phyloP scores from a whole-genome alignment of 1,140 invertebrate genomes.

The Holcopasites calliopsidis region DNA sequence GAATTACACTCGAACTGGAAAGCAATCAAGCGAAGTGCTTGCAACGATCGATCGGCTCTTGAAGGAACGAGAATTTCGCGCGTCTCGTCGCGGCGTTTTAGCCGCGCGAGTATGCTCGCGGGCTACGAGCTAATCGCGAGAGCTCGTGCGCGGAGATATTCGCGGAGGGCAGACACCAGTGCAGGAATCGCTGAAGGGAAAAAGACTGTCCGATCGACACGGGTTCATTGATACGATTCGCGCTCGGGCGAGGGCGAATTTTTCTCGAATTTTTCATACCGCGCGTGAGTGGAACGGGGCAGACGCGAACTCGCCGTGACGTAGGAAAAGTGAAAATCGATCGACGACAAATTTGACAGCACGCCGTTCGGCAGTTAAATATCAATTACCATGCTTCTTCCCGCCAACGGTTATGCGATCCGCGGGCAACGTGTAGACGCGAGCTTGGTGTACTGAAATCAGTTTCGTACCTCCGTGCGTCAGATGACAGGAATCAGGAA shows the following conservation, averaged over 20 bases:
- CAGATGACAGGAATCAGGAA: too few relatives aligned
- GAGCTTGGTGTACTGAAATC: too few relatives aligned
- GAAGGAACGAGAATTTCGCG: neutral
- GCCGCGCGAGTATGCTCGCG: neutral
- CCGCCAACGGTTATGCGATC: neutral
- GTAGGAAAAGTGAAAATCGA: constrained; percentile 5
- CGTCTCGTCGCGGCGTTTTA: neutral
- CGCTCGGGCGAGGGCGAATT: neutral
- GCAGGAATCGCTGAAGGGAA: neutral
- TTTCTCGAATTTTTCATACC: constrained; percentile 3
- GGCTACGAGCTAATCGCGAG: constrained; percentile 23
- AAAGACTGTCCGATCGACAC: neutral
- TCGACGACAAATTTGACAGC: constrained; percentile 13
- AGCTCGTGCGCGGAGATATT: neutral
- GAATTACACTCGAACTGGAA: neutral
- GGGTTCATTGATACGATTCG: constrained; percentile 16
- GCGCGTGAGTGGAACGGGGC: neutral
- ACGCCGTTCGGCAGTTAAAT: neutral
- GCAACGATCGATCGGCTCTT: constrained; percentile 9
- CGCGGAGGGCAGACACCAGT: neutral
- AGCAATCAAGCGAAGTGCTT: constrained; percentile 11
- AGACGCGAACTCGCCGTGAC: too few relatives aligned
- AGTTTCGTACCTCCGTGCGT: too few relatives aligned
- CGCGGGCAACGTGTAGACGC: neutral
- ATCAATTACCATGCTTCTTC: constrained; percentile 20